phyloP scores from a whole-genome alignment of 2,797 vertebrate genomes.

The Podargus strigoides region DNA sequence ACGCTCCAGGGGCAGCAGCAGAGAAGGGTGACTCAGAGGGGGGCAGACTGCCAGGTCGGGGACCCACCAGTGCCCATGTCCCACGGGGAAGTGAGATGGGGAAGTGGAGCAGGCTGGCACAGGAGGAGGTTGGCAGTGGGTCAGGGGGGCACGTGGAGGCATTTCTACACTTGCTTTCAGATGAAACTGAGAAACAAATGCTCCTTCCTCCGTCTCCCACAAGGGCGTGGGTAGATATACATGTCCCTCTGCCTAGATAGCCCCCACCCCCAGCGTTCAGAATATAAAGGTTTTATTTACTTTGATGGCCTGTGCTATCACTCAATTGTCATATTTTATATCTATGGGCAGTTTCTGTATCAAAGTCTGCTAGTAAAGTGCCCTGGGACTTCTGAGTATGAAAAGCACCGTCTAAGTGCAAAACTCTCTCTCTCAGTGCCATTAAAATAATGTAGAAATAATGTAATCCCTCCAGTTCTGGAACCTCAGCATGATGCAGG shows the following conservation, averaged over 20 bases:
- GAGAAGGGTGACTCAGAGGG: slow-evolving; percentile 31
- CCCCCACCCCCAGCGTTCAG: background rate
- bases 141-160: background rate
- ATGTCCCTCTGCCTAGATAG: background rate
- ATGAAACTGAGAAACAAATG: background rate
- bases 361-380: background rate
- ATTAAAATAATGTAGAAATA: background rate
- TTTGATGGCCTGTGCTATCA: background rate
- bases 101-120: background rate
- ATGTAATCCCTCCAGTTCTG: background rate
- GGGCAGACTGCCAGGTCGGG: background rate
- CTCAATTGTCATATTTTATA: background rate
- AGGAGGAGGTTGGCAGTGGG: background rate
- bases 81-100: background rate
- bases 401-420: background rate
- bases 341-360: background rate
- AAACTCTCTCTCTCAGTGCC: background rate
- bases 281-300: background rate
- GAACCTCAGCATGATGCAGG: background rate
- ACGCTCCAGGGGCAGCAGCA: background rate
- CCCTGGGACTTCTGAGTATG: background rate
- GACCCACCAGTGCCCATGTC: background rate
- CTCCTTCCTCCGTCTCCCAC: background rate
- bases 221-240: accelerated
- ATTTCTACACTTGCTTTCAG: background rate